phyloP scores from a whole-genome alignment of 2,113 vertebrate species.

The human region GRCh38 chr12:126726501-126727000 shows the following conservation, averaged over 20 bases:
- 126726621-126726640: neutral
- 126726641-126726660: neutral
- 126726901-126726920: neutral
- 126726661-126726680: neutral
- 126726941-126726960: neutral
- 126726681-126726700: neutral
- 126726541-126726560: neutral
- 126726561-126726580: too few relatives aligned
- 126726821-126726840: neutral
- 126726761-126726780: too few relatives aligned
- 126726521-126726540: neutral
- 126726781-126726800: neutral
- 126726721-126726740: neutral
- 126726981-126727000: neutral
- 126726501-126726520: rapidly evolving
- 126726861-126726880: neutral
- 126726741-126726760: neutral
- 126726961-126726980: neutral
- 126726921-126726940: neutral
- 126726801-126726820: neutral
- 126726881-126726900: neutral
- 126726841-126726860: too few relatives aligned
- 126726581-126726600: neutral
- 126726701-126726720: neutral
- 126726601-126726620: neutral